Evolutionary conservation across 2,888 invertebrate species (phyloP), one percentile per base, ranked within the genome.

Genomic region (Glaucopsyche alexis): DNA sequence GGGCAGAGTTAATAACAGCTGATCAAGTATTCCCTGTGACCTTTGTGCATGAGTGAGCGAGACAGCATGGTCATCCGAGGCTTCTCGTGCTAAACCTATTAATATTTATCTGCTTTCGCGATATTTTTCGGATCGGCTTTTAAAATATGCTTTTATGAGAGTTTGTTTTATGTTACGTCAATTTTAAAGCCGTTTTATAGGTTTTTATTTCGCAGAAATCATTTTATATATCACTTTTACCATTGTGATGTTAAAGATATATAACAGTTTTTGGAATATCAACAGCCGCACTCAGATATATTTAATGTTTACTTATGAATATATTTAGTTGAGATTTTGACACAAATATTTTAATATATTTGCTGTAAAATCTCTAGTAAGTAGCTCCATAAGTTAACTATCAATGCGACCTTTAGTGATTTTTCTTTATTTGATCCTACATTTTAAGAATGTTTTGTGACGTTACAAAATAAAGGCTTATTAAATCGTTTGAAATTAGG

Each of bases 1-100:
- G 29, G 60, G 29, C 60, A 29, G 60, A 60, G 60, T 29, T 60
- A 60, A 60, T 60, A 60, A 60, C 60, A 60, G 60, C 60, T 60
- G 60, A 60, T 60, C 60, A 60, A 60, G 60, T 29, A 60, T 60
- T 60, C 60, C 5, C 60, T 60, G 13, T 60, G 60, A 60, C 29
- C 29, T 38, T 29, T 60, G 60, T 6, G 42, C 47, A 47, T 9
- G 60, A 60, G 29, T 6, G 60, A 60, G 60, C 29, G 60, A 19
- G 60, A 60, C 60, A 14, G 13, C 19, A 11, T 7, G 16, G 16
- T 16, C 55, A 42, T 8, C 7, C 5, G 52, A 29, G 11, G 9
- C 5, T 4, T 55, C 19, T 55, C 19, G 55, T 19, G 16, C 55
- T 55, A 55, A 55, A 19, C 55, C 60, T 38, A 29, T 60, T 60